Base-by-base conservation (phyloP, 2,888 invertebrate species). In the Hetaerina titia region DNA sequence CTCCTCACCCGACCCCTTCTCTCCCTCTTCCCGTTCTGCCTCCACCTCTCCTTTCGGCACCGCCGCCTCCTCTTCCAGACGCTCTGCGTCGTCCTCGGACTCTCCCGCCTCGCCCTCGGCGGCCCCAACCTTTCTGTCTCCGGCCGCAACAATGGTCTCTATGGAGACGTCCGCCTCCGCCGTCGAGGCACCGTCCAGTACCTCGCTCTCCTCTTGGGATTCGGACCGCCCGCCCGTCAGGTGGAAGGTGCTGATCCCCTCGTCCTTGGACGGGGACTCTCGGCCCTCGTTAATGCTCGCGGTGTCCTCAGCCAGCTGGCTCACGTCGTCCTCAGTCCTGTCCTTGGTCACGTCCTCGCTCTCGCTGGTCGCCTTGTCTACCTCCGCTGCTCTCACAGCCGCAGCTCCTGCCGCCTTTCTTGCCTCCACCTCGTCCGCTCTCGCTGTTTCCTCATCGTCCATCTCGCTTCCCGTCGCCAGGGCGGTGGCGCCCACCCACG, bases 281-380 rank as follows among this genome's bases (percentile, higher is more conserved):
- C 74, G 22, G 11, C 17, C 64, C 56, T 92, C 92, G 13, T 69
- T n/a, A 2, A 69, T 57, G 45, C 69, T 81, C 22, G 56, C 64
- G 19, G 56, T 15, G 13, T 92, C 92, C n/a, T 92, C 92, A 4
- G 69, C 69, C 45, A 92, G 22, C n/a, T 92, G 92, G 69, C 92
- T 92, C 56, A 92, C 92, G 69, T 92, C 92, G 19, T 92, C 92
- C n/a, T 92, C 92, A 1, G 92, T 92, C 57, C 92, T 92, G 74
- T 92, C 92, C 57, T 92, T 92, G n/a, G 69, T 31, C 56, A 92
- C 56, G n/a, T 92, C 92, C 56, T 92, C 92, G n/a, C 64, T 64
- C 69, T 92, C 92, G n/a, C 64, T 69, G 22, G 22, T 57, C 64
- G n/a, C 92, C 57, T 92, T 64, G 19, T 56, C 92, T 2, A 22